phyloP scores from a whole-genome alignment of 2,888 invertebrate species.

The Globia sparganii region DNA sequence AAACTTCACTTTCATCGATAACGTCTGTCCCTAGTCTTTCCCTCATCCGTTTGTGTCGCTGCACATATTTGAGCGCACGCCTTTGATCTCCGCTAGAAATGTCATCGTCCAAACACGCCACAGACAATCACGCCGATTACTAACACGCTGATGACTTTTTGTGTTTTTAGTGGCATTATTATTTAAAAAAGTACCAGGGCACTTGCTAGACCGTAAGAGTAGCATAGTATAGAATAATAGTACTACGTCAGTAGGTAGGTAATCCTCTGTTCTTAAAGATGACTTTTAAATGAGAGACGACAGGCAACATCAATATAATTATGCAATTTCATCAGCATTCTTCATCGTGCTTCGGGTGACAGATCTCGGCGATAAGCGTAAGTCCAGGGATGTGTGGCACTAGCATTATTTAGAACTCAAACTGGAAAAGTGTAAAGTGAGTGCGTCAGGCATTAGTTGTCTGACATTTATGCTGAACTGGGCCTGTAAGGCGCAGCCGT shows the following conservation, averaged over 20 bases:
- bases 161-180: background rate
- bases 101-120: conserved; percentile 40
- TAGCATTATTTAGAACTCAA: background rate
- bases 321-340: background rate
- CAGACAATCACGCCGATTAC: conserved; percentile 37
- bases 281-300: background rate
- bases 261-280: background rate
- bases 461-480: no score
- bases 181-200: no score
- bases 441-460: no score
- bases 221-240: background rate
- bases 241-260: background rate
- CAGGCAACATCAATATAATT: background rate
- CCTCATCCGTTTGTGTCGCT: conserved; percentile 49
- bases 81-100: conserved; percentile 76
- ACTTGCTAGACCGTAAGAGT: background rate
- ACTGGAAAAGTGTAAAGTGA: no score
- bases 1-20: conserved; percentile 32
- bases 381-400: no score
- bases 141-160: conserved; percentile 15
- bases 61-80: conserved; percentile 77
- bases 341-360: no score
- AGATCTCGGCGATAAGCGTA: no score
- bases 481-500: no score
- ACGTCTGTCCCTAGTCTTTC: background rate